These are phyloP conservation scores for Bombylius major DNA, from an alignment of 2,888 invertebrate genomes.

Conservation along the genomic window DNA sequence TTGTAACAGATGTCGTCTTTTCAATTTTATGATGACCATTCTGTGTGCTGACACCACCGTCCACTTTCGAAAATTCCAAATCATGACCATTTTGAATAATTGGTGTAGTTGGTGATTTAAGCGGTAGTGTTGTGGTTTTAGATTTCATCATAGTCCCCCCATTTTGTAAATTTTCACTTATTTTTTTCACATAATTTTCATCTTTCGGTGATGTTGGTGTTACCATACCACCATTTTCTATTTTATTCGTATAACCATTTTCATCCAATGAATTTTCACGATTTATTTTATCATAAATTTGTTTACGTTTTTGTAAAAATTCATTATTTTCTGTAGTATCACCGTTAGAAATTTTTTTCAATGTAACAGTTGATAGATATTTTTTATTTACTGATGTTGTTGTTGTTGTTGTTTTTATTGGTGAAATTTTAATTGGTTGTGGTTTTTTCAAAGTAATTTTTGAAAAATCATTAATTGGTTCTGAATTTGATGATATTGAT, in stretches of 20 bases:
- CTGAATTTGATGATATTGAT: neutral
- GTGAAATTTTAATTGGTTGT: neutral
- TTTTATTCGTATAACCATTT: neutral
- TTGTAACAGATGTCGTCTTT: neutral
- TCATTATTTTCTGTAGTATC: neutral
- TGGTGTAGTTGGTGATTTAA: neutral
- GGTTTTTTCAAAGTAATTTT: neutral
- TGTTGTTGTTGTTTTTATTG: no score
- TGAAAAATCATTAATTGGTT: neutral
- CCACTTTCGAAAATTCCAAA: no score
- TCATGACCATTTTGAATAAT: neutral
- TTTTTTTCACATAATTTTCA: neutral
- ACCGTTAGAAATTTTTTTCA: neutral
- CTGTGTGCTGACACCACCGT: neutral
- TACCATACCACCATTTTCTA: neutral
- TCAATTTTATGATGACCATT: neutral
- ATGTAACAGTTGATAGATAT: neutral
- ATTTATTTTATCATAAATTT: conserved; percentile 4
- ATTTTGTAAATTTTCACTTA: neutral
- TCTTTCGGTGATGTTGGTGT: neutral
- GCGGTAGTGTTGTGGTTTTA: no score
- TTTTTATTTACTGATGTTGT: neutral
- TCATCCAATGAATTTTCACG: neutral
- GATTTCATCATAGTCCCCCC: no score
- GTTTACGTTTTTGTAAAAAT: conserved; percentile 1